Evolutionary conservation across 2,113 vertebrate genomes (phyloP), one percentile per base, ranked within the genome.

Genomic region (Coptodon bakossiorum): DNA sequence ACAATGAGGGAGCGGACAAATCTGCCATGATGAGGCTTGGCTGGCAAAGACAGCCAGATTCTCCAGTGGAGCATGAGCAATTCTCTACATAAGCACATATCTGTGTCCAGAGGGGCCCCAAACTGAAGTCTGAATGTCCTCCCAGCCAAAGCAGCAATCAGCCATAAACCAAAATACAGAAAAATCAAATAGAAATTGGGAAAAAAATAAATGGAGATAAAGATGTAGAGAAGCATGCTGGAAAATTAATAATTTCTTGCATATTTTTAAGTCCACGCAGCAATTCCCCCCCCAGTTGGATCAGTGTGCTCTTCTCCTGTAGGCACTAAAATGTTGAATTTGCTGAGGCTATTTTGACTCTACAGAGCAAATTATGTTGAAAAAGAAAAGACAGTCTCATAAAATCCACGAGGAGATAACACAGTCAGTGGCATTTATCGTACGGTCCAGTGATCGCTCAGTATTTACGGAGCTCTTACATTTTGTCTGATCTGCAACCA

Each of bases 61-160:
- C 86, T 93, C 88, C 53, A 87, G 79, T 86, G 83, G 68, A 90
- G 88, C 88, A 73, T 87, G 54, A 88, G 89, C 84, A 86, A 82
- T 92, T 87, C 66, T 89, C 71, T 40, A 89, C 80, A 92, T 91
- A 90, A 94, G 86, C 88, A 86, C 85, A 89, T 92, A 81, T 81
- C 27, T 53, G 82, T 82, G 82, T 87, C 87, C 80, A 80, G 38
- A 84, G 84, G 82, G 81, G 57, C 17, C 57, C 11, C 24, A 54
- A 68, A 82, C 56, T 5, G 4, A 61, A 78, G 43, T 83, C 73
- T 80, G 82, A 83, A 82, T 88, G 83, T 90, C 84, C 82, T 87
- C 54, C 50, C 31, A 91, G 88, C 84, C 82, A 82, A 82, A 89
- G 54, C 86, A 91, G 85, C 81, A 52, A 81, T 81, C 82, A 85